Base-by-base conservation (phyloP, 2,888 invertebrate species). In the Lutraria lutraria region DNA sequence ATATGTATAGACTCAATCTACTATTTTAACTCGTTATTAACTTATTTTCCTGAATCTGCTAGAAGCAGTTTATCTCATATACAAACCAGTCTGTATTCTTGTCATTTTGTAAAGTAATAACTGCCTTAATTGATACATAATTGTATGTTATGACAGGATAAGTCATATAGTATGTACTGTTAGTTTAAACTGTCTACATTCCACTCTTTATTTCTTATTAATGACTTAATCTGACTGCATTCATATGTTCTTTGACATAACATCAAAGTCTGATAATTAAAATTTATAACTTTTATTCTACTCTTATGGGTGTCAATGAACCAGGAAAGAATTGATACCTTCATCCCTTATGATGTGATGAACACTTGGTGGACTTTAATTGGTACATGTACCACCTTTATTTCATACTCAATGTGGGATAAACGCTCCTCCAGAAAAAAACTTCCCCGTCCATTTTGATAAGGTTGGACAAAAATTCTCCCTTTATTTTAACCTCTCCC, bases 151-250 rank as follows among this genome's bases (percentile, higher is more conserved):
- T 76, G 76, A 76, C 76, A 76, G 76, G 19, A 76, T 76, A 15
- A 31, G 31, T 25, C 31, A 16, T 76, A 68, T 25, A 68, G n/a
- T 25, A 68, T 68, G n/a, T 68, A 31, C 29, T 31, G 76, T 31
- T 31, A 25, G 76, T 34, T 19, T 76, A 34, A 16, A 52, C 21
- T 72, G 72, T 86, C 81, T 86, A 53, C 81, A 81, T 86, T 68
- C 85, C 60, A 56, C 4, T 34, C 29, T 81, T 86, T 86, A 81
- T 86, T 86, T 86, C 83, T 25, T 25, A 12, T 63, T 83, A 16
- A 76, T 76, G 31, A 16, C 29, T 76, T 76, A 31, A 31, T 31
- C 76, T 76, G 76, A 76, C 76, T 16, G 25, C 34, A 31, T 76
- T 76, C 13, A 76, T 76, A 34, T 31, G 16, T 76, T 76, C 76